Base-by-base conservation (phyloP, 2,113 vertebrate species). In the Chionomys nivalis region DNA sequence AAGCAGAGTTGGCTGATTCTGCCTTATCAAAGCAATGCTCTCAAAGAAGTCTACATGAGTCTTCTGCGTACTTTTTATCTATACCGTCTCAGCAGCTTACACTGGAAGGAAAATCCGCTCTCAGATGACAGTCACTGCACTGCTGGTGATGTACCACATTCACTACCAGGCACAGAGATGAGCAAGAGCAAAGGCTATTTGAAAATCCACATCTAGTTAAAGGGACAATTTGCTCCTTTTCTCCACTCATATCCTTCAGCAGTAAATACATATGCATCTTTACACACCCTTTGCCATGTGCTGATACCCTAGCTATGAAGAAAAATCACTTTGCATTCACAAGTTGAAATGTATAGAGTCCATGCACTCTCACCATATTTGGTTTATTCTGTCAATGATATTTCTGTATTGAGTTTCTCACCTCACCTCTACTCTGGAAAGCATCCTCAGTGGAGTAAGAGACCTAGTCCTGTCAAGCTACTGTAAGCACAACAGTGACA, bases 171-270 rank as follows among this genome's bases (percentile, higher is more conserved):
- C 78, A 92, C 39, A 85, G 90, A 44, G 68, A 95, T 28, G 55
- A 94, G 44, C 52, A 73, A 78, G 39, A 52, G 31, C 72, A 87
- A 85, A 92, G 83, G 47, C 66, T 63, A 52, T 78, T 89, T 66
- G 58, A 68, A 94, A 94, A 73, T 82, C 93, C 91, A 96, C 23
- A 44, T 66, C 61, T 70, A 81, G 89, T 78, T 78, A 87, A 93
- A 83, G 87, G 72, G 72, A 82, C 87, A 92, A 78, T 94, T 91
- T 95, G 90, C 77, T 96, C 70, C 92, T 89, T 97, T 94, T 83
- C 96, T 96, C 93, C 72, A 58, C 44, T 36, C 66, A 79, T 68
- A 91, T 33, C 55, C 82, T 31, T 91, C 82, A 85, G 77, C 89
- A 96, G 24, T 47, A 65, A 75, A 39, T 49, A 91, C 78, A 81